Conservation (phyloP, 2,797 vertebrate species). For the Sandelia bainsii region DNA sequence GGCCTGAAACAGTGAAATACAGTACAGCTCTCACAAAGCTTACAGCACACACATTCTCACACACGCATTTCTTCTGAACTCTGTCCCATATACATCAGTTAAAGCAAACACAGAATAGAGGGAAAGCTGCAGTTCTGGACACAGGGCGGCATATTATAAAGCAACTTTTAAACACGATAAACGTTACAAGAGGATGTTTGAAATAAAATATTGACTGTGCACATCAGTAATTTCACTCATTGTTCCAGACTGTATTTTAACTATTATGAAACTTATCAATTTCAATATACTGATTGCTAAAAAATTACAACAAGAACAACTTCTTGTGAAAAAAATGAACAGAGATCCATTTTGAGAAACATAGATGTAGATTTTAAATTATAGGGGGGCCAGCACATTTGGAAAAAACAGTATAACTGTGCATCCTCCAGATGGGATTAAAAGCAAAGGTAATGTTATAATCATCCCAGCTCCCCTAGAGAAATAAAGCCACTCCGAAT, state of each 20-base stretch:
- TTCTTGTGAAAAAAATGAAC: no score
- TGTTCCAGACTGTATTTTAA: no score
- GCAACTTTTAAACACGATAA: not conserved
- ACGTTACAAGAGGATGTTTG: not conserved
- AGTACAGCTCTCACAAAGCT: slow-evolving; percentile 14
- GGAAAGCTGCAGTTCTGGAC: not conserved
- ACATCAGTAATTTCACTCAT: no score
- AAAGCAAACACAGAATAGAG: not conserved
- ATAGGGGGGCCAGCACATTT: no score
- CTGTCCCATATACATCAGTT: not conserved
- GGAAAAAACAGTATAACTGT: not conserved
- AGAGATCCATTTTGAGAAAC: no score
- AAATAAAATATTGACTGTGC: no score
- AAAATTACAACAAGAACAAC: not conserved
- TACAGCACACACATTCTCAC: not conserved
- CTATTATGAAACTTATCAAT: no score
- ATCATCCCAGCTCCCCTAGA: not conserved
- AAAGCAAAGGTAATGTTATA: not conserved
- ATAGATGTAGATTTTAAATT: not conserved
- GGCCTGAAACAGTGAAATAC: slow-evolving; percentile 24
- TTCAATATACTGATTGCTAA: no score
- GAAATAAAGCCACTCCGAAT: not conserved
- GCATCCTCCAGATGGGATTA: not conserved
- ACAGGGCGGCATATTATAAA: not conserved
- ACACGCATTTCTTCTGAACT: not conserved